These are phyloP conservation scores for Drosophila testacea DNA, from an alignment of 2,888 invertebrate genomes.

Conservation along the genomic window DNA sequence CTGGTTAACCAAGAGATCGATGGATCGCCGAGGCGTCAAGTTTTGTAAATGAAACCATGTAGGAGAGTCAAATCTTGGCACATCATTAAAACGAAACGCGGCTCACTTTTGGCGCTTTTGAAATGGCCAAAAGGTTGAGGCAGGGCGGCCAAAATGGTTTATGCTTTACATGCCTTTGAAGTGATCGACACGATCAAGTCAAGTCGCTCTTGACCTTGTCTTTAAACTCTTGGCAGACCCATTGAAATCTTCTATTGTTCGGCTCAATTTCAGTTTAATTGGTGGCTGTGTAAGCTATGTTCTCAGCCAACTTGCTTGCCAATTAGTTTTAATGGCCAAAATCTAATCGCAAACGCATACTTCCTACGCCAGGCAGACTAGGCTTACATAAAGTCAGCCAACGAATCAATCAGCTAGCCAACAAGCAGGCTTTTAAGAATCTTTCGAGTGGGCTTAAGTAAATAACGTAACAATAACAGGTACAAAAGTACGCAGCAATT, in stretches of 20 bases:
- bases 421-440: slow-evolving; percentile 3
- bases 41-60: slow-evolving; percentile 39
- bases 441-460: slow-evolving; percentile 2
- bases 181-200: slow-evolving; percentile 44
- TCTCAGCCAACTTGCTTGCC: slow-evolving; percentile 37
- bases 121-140: slow-evolving; percentile 18
- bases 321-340: slow-evolving; percentile 68
- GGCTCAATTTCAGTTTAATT: slow-evolving; percentile 24
- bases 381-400: slow-evolving; percentile 6
- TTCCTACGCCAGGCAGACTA: slow-evolving; percentile 36
- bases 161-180: slow-evolving; percentile 42
- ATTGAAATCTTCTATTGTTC: slow-evolving; percentile 31
- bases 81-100: slow-evolving; percentile 64
- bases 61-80: slow-evolving; percentile 52
- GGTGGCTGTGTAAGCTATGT: slow-evolving; percentile 9
- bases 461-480: slow-evolving; percentile 19
- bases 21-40: slow-evolving; percentile 32
- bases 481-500: slow-evolving; percentile 11
- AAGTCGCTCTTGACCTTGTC: slow-evolving; percentile 69
- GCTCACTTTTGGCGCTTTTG: slow-evolving; percentile 21
- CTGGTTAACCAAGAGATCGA: slow-evolving; percentile 25
- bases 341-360: slow-evolving; percentile 35
- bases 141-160: slow-evolving; percentile 37
- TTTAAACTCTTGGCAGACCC: slow-evolving; percentile 4
- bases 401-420: neutral